Conservation (phyloP, 2,888 invertebrate genomes). For the Callyntrura sp. region DNA sequence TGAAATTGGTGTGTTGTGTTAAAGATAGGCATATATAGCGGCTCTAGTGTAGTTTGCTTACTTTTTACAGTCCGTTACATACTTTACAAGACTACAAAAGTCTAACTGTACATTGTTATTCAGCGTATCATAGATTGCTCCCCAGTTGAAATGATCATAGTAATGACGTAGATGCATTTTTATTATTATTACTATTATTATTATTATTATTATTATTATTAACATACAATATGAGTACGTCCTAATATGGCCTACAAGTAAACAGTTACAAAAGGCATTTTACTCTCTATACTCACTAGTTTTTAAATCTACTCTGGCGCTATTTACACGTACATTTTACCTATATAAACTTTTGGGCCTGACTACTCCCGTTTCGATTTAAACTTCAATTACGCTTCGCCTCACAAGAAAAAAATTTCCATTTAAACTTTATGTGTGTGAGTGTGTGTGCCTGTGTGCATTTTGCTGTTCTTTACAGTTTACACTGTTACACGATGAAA, state of each 20-base stretch:
- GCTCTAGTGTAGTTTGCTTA: neutral
- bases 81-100: constrained; percentile 41
- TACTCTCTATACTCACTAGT: constrained; percentile 34
- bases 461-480: too few relatives aligned
- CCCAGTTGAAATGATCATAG: constrained; percentile 70
- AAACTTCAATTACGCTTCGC: constrained; percentile 35
- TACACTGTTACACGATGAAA: neutral
- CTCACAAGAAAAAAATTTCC: neutral
- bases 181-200: too few relatives aligned
- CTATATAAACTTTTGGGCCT: neutral
- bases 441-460: neutral
- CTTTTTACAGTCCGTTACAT: constrained; percentile 25
- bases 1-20: neutral
- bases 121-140: constrained; percentile 71
- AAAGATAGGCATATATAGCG: neutral
- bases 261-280: constrained; percentile 28
- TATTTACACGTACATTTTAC: neutral
- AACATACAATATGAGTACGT: constrained; percentile 27
- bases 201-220: constrained; percentile 13
- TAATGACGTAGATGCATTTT: constrained; percentile 47
- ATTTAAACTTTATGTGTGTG: neutral
- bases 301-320: constrained; percentile 14
- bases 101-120: constrained; percentile 64
- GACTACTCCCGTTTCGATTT: constrained; percentile 31
- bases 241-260: constrained; percentile 47